A percentile compares a stretch with the other conserved stretches of the same genome.
These are phyloP conservation scores for Myopa tessellatipennis DNA, from an alignment of 2,888 invertebrate species.

Conservation along the genomic window DNA sequence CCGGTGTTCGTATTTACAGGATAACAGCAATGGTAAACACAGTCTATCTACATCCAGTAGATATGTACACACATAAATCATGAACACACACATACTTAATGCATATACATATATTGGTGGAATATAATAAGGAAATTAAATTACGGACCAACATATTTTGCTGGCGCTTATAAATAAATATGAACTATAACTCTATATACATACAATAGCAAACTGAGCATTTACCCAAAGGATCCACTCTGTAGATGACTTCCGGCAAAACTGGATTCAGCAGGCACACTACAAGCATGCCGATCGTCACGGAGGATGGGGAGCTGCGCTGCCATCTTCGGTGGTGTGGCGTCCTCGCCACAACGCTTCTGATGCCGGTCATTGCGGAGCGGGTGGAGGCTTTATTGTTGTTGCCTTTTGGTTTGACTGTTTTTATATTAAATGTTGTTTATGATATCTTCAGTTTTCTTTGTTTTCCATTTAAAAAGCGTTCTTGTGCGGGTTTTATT, in stretches of 20 bases:
- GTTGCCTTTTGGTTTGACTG: constrained; percentile 23
- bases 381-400: constrained; percentile 29
- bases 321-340: constrained; percentile 50
- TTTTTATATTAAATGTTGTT: constrained; percentile 39
- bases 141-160: not conserved
- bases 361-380: constrained; percentile 12
- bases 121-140: constrained; percentile 6
- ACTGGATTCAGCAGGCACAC: constrained; percentile 62
- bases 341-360: constrained; percentile 37
- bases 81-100: not conserved
- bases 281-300: constrained; percentile 58
- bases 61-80: no score
- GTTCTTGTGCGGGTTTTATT: not conserved
- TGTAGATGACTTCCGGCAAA: constrained; percentile 66
- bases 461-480: constrained; percentile 16
- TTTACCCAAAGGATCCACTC: constrained; percentile 68
- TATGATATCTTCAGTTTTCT: not conserved
- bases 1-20: no score
- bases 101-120: not conserved
- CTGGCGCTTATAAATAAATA: constrained; percentile 7
- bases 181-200: not conserved
- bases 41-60: no score
- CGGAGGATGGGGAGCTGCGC: constrained; percentile 54
- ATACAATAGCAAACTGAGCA: constrained; percentile 29
- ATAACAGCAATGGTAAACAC: no score